Percentiles rank a stretch among this genome's conserved stretches.
Evolutionary conservation across 2,113 vertebrate genomes (phyloP).

Genomic region (Tragulus kanchil): DNA sequence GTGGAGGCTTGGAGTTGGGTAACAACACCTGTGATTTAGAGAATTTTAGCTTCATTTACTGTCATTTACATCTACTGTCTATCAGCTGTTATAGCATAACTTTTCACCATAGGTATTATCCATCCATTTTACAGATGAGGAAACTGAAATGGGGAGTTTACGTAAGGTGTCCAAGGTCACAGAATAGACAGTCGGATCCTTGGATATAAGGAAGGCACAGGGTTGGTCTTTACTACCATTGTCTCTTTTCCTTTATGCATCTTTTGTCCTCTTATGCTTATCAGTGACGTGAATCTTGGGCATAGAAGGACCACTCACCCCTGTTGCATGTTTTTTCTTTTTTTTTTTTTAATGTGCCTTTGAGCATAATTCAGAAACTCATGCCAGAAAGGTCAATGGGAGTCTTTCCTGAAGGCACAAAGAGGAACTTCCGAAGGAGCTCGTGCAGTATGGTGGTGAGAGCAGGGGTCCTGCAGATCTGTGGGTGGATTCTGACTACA

Average conservation of each 20-base stretch:
- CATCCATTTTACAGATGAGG: neutral
- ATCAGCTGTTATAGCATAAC: neutral
- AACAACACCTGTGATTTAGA: neutral
- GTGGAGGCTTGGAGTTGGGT: neutral
- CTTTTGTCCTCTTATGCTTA: neutral
- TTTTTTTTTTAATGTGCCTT: too few species aligned
- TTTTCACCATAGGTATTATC: neutral
- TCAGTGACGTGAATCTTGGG: neutral
- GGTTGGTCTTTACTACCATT: neutral
- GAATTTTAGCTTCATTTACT: neutral
- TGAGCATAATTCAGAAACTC: constrained; percentile 2
- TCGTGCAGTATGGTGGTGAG: neutral
- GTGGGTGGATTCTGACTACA: neutral
- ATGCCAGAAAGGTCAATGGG: neutral
- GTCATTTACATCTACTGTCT: neutral
- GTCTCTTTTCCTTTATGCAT: neutral
- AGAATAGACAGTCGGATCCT: neutral
- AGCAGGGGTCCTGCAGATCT: neutral
- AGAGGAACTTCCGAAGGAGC: neutral
- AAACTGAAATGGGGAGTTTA: neutral
- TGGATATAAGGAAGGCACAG: neutral
- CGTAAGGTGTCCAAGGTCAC: neutral
- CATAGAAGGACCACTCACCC: neutral
- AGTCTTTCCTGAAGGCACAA: neutral
- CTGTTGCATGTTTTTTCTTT: neutral